A percentile compares a stretch with the other conserved stretches of the same genome.
Evolutionary conservation across 2,797 vertebrate genomes (phyloP).

Genomic region (Pangasius sanitwongsei): DNA sequence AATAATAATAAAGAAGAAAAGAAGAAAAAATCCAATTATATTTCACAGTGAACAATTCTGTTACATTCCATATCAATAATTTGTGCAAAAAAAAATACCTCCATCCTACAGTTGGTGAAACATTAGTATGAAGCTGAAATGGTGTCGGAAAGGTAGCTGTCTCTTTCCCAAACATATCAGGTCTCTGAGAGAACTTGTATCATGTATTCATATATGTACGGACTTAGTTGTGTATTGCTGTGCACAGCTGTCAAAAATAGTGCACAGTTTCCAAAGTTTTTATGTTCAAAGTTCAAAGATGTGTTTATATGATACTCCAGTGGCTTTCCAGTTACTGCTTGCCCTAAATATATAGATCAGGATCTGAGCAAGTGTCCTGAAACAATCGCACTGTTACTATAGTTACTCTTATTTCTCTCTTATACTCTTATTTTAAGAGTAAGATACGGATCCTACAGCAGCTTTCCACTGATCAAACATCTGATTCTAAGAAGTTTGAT

Average conservation of each 20-base stretch:
- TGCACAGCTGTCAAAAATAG: not conserved
- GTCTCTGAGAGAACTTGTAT: conserved; percentile 40
- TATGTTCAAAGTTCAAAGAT: not conserved
- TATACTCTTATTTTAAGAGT: not conserved
- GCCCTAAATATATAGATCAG: not conserved
- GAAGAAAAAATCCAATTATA: not conserved
- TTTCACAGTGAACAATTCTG: too few species aligned
- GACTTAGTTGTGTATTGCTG: not conserved
- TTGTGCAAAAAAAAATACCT: conserved; percentile 27
- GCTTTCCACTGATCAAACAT: not conserved
- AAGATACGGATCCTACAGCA: not conserved
- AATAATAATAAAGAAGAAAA: not conserved
- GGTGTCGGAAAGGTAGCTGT: conserved; percentile 9
- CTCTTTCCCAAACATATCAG: conserved; percentile 37
- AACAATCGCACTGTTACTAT: not conserved
- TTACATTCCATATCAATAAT: conserved; percentile 22
- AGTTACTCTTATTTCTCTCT: not conserved
- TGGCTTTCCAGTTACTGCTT: not conserved
- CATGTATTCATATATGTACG: conserved; percentile 7
- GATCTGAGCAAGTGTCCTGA: not conserved
- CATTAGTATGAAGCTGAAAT: conserved; percentile 34
- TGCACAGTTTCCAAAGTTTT: not conserved
- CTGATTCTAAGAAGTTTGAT: not conserved
- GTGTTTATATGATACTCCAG: not conserved
- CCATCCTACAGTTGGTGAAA: conserved; percentile 29